Evolutionary conservation across 2,113 vertebrate species (phyloP).

Genomic region (Elephas maximus): DNA sequence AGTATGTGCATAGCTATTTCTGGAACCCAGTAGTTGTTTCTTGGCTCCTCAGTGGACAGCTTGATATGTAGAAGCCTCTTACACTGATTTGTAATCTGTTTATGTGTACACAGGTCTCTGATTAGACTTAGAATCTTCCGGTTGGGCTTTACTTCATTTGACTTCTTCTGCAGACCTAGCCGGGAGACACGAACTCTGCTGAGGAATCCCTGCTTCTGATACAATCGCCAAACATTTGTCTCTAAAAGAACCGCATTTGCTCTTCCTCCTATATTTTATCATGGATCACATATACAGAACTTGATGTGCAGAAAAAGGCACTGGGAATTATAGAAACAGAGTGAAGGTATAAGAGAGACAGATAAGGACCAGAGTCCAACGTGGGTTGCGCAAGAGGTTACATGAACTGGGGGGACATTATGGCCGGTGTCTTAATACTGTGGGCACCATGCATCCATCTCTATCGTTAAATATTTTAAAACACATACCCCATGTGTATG

Average conservation of each 20-base stretch:
- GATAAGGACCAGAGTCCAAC: not conserved
- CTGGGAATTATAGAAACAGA: not conserved
- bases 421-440: not conserved
- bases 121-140: not conserved
- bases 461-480: not conserved
- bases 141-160: not conserved
- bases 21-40: not conserved
- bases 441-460: no score
- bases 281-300: not conserved
- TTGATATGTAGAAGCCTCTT: not conserved
- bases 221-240: not conserved
- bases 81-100: not conserved
- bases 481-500: not conserved
- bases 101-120: no score
- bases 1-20: not conserved
- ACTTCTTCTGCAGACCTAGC: not conserved
- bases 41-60: not conserved
- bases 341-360: not conserved
- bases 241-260: not conserved
- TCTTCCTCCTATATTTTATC: not conserved
- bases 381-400: not conserved
- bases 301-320: not conserved
- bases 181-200: not conserved
- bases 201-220: not conserved
- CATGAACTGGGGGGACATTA: not conserved